Evolutionary conservation across 2,888 invertebrate species (phyloP).

Genomic region (Dasysyrphus albostriatus): DNA sequence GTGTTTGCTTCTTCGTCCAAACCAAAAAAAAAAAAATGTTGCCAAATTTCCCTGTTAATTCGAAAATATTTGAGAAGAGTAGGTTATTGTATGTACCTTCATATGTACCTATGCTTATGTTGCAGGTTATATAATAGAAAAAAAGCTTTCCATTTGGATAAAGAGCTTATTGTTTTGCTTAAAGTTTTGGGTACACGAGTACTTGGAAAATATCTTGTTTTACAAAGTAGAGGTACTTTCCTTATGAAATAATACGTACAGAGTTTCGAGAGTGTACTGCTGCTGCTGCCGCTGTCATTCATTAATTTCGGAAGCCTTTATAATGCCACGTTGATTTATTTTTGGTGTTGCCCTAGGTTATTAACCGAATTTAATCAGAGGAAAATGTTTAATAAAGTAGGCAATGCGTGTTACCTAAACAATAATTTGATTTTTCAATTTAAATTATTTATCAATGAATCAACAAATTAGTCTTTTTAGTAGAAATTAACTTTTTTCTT

Average conservation of each 20-base stretch:
- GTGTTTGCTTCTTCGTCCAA: not conserved
- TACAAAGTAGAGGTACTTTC: not conserved
- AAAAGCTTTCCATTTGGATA: not conserved
- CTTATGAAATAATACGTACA: constrained; percentile 15
- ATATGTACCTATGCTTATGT: not conserved
- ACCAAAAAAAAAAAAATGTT: not conserved
- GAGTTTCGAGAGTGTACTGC: constrained; percentile 2
- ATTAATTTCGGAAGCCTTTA: constrained; percentile 29
- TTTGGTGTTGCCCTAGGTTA: constrained; percentile 45
- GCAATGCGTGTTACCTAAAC: not conserved
- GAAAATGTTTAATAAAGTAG: constrained; percentile 19
- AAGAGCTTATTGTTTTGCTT: constrained; percentile 16
- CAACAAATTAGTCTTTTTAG: too few species aligned
- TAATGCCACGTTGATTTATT: constrained; percentile 35
- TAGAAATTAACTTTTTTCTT: too few species aligned
- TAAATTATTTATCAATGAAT: too few species aligned
- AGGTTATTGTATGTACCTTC: not conserved
- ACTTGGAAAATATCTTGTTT: not conserved
- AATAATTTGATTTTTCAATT: not conserved
- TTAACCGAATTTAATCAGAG: constrained; percentile 13
- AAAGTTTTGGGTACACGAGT: constrained; percentile 9
- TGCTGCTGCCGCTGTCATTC: constrained; percentile 31
- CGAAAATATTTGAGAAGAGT: constrained; percentile 28
- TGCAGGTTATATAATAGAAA: constrained; percentile 28
- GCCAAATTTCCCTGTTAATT: constrained; percentile 35